Evolutionary conservation across 2,888 invertebrate genomes (phyloP), one percentile per base, ranked within the genome.

Genomic region (Sthenelais limicola): DNA sequence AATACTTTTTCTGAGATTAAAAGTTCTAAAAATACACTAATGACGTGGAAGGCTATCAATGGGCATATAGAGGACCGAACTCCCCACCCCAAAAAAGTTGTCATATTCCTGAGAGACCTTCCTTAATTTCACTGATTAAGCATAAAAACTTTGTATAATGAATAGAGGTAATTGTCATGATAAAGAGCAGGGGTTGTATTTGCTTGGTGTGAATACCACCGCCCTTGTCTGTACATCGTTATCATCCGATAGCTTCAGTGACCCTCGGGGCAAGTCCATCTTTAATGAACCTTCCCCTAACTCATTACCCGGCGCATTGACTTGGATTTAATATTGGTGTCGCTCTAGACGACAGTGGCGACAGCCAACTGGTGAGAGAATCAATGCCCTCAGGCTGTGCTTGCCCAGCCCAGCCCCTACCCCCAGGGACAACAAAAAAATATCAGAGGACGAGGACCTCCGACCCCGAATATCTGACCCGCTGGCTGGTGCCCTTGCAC

Each of bases 251-350:
- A 38, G 21, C 38, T 24, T 12, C 38, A 28, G 30, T 35, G 26
- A 38, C 35, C 58, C 33, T 33, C 3, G n/a, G 24, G 32, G 58
- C 35, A 24, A 21, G 38, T 21, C 38, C 1, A 24, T 21, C 38
- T 38, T 62, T 62, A 62, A 62, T 62, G 62, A 62, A 43, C n/a
- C 62, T 38, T 38, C 62, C 35, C 21, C 62, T 38, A 26, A 43
- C 62, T 62, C 62, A 38, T 62, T 62, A 62, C 62, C 26, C 62
- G 62, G 62, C 43, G 62, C 62, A 62, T 62, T 62, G 62, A 62
- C 62, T 62, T 62, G 62, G 62, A 62, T 62, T 62, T 62, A 62
- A 62, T 62, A 62, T 62, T 43, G 62, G 62, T 62, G 62, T 62
- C 28, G 18, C 26, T 35, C 38, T 12, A 62, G 62, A 62, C 38